These are phyloP conservation scores for Amblyornis subalaris DNA, from an alignment of 2,113 vertebrate genomes.

Conservation along the genomic window DNA sequence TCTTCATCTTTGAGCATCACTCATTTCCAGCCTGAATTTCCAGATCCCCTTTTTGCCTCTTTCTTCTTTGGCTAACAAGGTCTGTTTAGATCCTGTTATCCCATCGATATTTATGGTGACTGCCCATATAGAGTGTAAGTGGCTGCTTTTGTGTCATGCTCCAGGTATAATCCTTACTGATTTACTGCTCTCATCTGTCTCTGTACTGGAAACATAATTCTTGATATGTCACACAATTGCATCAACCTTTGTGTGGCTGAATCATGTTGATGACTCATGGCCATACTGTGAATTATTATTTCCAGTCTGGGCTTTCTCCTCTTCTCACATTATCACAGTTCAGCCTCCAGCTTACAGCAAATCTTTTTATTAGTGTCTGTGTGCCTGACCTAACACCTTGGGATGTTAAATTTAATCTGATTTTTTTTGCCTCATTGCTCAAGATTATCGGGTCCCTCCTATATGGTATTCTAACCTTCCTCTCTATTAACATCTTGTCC, in stretches of 20 bases:
- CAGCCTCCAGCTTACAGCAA: not conserved
- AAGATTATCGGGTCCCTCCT: not conserved
- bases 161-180: not conserved
- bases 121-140: not conserved
- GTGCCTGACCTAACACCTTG: not conserved
- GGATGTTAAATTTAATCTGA: constrained; percentile 1
- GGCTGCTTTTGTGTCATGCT: not conserved
- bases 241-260: constrained; percentile 28
- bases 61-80: not conserved
- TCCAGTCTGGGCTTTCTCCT: constrained; percentile 14
- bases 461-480: not conserved
- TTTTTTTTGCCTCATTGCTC: constrained; percentile 10
- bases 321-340: not conserved
- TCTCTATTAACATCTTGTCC: not conserved
- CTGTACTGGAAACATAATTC: not conserved
- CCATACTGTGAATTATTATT: constrained; percentile 14
- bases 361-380: not conserved
- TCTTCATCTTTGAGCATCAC: not conserved
- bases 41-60: not conserved
- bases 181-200: not conserved
- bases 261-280: constrained; percentile 42
- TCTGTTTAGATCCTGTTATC: not conserved
- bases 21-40: not conserved
- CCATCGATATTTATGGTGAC: not conserved
- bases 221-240: not conserved